Percentiles rank a stretch among this genome's conserved stretches.
phyloP scores from a whole-genome alignment of 2,113 vertebrate genomes.

The Colinus virginianus region DNA sequence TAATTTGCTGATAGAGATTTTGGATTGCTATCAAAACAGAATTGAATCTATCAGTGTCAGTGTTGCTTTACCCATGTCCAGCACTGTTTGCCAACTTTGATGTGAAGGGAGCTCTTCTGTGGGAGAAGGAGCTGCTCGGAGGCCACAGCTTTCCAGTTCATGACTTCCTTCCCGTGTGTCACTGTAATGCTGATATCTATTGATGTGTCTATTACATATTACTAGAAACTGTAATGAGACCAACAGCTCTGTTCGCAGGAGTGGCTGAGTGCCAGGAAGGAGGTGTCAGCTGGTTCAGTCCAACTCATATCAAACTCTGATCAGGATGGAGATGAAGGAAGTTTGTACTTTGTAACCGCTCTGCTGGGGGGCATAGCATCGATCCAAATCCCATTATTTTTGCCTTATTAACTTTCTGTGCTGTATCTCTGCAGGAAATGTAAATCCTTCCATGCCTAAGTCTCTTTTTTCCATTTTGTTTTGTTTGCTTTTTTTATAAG shows the following conservation, averaged over 20 bases:
- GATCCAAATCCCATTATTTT: background rate
- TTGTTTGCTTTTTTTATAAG: background rate
- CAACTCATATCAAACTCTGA: background rate
- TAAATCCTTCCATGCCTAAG: background rate
- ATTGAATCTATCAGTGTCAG: background rate
- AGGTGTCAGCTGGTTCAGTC: background rate
- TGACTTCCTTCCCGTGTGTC: background rate
- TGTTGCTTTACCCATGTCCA: background rate
- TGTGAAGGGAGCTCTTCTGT: background rate
- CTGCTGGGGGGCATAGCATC: background rate
- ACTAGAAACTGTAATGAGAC: background rate
- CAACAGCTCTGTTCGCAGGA: background rate
- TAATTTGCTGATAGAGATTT: conserved; percentile 62
- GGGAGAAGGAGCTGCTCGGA: background rate
- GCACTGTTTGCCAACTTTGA: background rate
- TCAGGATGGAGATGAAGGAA: background rate
- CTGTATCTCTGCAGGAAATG: background rate
- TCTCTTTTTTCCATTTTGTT: background rate
- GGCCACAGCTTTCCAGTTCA: background rate
- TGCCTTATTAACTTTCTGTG: background rate
- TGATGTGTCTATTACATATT: background rate
- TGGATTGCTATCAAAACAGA: conserved; percentile 29
- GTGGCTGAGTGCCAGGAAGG: background rate
- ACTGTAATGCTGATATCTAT: background rate
- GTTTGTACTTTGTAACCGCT: background rate